These are phyloP conservation scores for Excalfactoria chinensis DNA, from an alignment of 2,113 vertebrate species.

Conservation along the genomic window DNA sequence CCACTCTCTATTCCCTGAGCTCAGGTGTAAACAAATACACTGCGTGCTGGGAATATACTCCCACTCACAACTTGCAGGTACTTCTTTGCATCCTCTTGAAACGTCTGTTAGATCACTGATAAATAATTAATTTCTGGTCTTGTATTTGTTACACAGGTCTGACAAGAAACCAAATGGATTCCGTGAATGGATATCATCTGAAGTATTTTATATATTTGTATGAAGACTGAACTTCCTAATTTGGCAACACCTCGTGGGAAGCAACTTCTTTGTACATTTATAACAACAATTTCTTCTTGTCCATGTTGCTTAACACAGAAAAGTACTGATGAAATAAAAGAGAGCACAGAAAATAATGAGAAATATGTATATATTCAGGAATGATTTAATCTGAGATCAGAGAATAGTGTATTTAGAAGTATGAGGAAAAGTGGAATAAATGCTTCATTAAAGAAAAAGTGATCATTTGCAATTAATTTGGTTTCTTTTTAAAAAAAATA, in stretches of 20 bases:
- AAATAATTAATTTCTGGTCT: conserved; percentile 43
- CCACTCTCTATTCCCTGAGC: neutral
- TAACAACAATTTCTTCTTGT: conserved; percentile 57
- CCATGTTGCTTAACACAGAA: conserved; percentile 46
- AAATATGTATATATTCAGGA: neutral
- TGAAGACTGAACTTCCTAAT: conserved; percentile 66
- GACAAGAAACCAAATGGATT: conserved; percentile 29
- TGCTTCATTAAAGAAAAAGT: neutral
- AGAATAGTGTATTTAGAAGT: neutral
- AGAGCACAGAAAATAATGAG: neutral
- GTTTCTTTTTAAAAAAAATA: conserved; percentile 41
- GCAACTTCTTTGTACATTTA: conserved; percentile 72
- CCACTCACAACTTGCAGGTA: neutral
- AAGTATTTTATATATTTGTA: conserved; percentile 82
- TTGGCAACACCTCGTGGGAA: conserved; percentile 33
- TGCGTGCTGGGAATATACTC: neutral
- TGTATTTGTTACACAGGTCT: conserved; percentile 70
- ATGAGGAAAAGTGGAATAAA: conserved; percentile 38
- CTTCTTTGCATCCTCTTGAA: conserved; percentile 23
- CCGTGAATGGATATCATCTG: conserved; percentile 46
- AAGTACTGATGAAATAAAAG: conserved; percentile 43
- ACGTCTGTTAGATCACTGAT: neutral
- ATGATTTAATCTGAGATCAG: neutral
- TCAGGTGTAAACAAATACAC: neutral
- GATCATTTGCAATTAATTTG: conserved; percentile 29